Conservation (phyloP, 2,888 invertebrate genomes). For the Xylota segnis region DNA sequence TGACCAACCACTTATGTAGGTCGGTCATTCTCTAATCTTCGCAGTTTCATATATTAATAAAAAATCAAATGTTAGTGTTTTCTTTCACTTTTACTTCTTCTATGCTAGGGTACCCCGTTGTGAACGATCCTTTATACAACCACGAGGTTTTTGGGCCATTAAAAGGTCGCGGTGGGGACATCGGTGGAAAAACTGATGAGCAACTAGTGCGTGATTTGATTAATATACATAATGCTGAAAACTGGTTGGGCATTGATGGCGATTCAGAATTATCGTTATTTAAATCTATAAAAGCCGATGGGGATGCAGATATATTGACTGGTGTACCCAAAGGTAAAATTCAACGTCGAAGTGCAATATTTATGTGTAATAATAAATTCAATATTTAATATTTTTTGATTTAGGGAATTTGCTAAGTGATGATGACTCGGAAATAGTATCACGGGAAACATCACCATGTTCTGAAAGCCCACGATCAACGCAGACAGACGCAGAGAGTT, state of each 20-base stretch:
- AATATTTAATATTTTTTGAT: neutral
- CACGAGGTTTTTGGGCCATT: slow-evolving; percentile 97
- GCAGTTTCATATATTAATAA: too few relatives aligned
- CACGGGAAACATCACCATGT: slow-evolving; percentile 90
- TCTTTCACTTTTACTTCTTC: neutral
- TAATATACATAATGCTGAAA: slow-evolving; percentile 96
- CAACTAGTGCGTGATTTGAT: slow-evolving; percentile 94
- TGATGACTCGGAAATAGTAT: slow-evolving; percentile 88
- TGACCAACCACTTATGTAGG: too few relatives aligned
- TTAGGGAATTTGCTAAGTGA: slow-evolving; percentile 85
- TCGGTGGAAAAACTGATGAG: slow-evolving; percentile 95
- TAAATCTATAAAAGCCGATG: slow-evolving; percentile 88
- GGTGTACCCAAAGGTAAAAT: slow-evolving; percentile 82
- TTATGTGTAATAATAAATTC: slow-evolving; percentile 25
- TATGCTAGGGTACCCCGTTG: slow-evolving; percentile 94
- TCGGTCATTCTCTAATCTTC: too few relatives aligned
- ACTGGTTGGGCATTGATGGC: slow-evolving; percentile 96
- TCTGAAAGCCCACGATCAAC: slow-evolving; percentile 86
- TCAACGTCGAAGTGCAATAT: slow-evolving; percentile 77
- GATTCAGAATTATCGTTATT: slow-evolving; percentile 93
- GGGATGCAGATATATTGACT: slow-evolving; percentile 86
- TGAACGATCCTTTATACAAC: slow-evolving; percentile 99
- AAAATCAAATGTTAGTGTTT: too few relatives aligned
- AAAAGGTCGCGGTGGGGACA: slow-evolving; percentile 94
- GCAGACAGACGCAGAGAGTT: slow-evolving; percentile 78